Conservation (phyloP, 2,113 vertebrate genomes). For the Hydrochoerus hydrochaeris region DNA sequence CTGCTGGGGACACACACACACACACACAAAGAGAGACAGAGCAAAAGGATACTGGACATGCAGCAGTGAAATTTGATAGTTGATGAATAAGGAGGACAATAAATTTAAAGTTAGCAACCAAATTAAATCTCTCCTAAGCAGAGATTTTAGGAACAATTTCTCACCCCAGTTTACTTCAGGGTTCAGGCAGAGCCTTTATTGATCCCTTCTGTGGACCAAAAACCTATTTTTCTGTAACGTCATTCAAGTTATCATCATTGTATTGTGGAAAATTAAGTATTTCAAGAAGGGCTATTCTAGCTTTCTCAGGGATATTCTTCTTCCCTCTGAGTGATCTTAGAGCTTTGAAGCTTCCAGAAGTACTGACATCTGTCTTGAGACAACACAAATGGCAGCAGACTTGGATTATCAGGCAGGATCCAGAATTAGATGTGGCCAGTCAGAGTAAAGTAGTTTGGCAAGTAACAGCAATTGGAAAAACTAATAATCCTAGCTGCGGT, state of each 20-base stretch:
- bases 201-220: not conserved
- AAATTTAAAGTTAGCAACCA: constrained; percentile 32
- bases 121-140: constrained; percentile 3
- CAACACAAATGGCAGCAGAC: not conserved
- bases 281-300: not conserved
- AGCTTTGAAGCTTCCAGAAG: not conserved
- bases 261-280: constrained; percentile 3
- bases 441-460: not conserved
- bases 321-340: not conserved
- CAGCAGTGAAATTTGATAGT: not conserved
- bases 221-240: not conserved
- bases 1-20: not conserved
- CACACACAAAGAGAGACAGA: not conserved
- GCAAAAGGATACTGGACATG: not conserved
- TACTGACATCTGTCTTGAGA: not conserved
- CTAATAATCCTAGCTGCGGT: not conserved
- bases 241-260: not conserved
- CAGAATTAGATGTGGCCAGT: not conserved
- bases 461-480: not conserved
- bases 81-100: constrained; percentile 1
- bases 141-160: constrained; percentile 14
- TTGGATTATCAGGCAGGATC: not conserved
- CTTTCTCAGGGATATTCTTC: not conserved
- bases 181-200: not conserved
- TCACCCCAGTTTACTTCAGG: not conserved